Evolutionary conservation across 92 coral and sea anemone species (phyloP), one percentile per base, ranked within the genome.

Genomic region (Metridium senile): DNA sequence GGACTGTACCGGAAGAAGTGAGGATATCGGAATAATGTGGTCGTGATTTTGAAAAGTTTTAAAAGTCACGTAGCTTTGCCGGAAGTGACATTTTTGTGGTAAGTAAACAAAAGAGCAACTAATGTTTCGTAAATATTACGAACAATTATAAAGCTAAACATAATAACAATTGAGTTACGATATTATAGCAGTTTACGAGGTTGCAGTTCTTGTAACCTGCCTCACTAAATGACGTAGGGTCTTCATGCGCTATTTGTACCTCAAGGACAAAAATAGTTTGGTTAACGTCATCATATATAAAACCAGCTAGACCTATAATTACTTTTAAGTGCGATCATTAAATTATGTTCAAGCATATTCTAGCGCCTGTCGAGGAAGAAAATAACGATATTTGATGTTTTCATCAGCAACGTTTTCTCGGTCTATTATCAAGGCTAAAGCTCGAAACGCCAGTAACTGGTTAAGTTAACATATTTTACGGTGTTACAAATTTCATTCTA

Each of bases 1-100:
- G 17, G 65, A 71, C 9, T 54, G 33, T 28, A 30, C 49, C 33
- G 76, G 66, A 71, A 71, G 76, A 58, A 71, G 18, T 71, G 49
- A 10, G 76, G 76, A 71, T 54, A 32, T 6, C 54, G 76, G 76
- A 71, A 58, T 71, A 46, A 59, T n/a, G n/a, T n/a, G n/a, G 49
- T 34, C 43, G 59, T 11, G 39, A 21, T 19, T 54, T 54, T 21
- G 25, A 20, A 54, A 54, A 54, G 59, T 54, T 54, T 54, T 20
- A 8, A 28, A 26, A 30, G 69, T 63, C 69, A 63, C 69, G 69
- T 63, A 63, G 11, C 13, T 28, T 28, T n/a, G 0, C 69, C 69
- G 69, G 69, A 63, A 63, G 69, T 63, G n/a, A 28, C 45, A 63
- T 63, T 63, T 63, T 63, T 63, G 69, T 30, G 69, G 69, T 13